A percentile compares a stretch with the other conserved stretches of the same genome.
These are phyloP conservation scores for Agraylea sexmaculata DNA, from an alignment of 1,140 invertebrate species.

Conservation along the genomic window DNA sequence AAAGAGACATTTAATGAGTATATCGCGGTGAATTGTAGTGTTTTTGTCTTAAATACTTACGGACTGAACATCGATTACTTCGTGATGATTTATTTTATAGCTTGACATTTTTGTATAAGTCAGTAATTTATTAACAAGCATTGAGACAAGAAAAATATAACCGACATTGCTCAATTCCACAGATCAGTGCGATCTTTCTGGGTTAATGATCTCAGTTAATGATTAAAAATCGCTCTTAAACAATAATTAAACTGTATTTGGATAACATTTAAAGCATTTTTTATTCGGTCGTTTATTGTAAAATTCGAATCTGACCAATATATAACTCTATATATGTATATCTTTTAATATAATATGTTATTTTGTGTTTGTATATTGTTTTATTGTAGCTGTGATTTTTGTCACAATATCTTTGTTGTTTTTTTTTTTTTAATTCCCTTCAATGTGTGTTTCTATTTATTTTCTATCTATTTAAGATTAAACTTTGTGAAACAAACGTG, in stretches of 20 bases:
- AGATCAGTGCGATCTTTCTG: conserved; percentile 7
- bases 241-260: conserved; percentile 14
- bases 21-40: too few species aligned
- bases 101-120: not conserved
- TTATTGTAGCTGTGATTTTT: conserved; percentile 15
- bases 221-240: conserved; percentile 6
- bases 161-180: too few species aligned
- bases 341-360: conserved; percentile 6
- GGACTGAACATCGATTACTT: too few species aligned
- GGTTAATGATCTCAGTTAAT: conserved; percentile 20
- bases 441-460: too few species aligned
- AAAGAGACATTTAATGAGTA: too few species aligned
- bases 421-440: too few species aligned
- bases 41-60: too few species aligned
- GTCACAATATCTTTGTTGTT: conserved; percentile 13
- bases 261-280: conserved; percentile 2
- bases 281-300: conserved; percentile 1
- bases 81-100: not conserved
- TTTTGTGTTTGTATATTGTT: conserved; percentile 14
- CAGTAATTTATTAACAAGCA: not conserved
- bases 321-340: too few species aligned
- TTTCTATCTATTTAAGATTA: too few species aligned
- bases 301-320: not conserved
- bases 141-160: not conserved
- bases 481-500: too few species aligned